phyloP scores from a whole-genome alignment of 2,888 invertebrate genomes.

The Epicampocera succincta region DNA sequence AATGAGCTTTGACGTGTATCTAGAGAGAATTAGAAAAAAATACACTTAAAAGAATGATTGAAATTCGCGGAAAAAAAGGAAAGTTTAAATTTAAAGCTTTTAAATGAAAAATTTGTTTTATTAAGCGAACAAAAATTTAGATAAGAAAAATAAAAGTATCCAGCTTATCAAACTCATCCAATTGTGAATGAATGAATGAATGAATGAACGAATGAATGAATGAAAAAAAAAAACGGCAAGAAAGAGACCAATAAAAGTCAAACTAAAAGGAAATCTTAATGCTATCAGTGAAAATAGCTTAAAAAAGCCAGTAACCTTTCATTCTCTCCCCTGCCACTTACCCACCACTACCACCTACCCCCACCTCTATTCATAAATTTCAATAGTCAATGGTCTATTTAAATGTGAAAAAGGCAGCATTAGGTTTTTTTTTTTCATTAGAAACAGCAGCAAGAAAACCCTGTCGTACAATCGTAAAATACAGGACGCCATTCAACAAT shows the following conservation, averaged over 20 bases:
- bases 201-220: too few species aligned
- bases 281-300: constrained; percentile 67
- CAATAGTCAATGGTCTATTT: constrained; percentile 5
- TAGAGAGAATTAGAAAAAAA: not conserved
- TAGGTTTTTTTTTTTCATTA: constrained; percentile 29
- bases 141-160: not conserved
- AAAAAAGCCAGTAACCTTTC: constrained; percentile 48
- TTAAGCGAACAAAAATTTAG: not conserved
- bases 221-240: not conserved
- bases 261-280: constrained; percentile 52
- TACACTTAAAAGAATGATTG: constrained; percentile 15
- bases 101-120: not conserved
- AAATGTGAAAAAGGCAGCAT: not conserved
- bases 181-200: constrained; percentile 51
- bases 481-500: constrained; percentile 74
- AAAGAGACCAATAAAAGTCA: constrained; percentile 65
- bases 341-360: too few species aligned
- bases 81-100: not conserved
- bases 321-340: not conserved
- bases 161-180: constrained; percentile 64
- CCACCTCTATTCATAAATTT: not conserved
- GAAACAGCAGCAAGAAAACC: not conserved
- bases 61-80: constrained; percentile 10
- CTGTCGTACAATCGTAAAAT: constrained; percentile 61
- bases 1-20: constrained; percentile 76